A percentile compares a stretch with the other conserved stretches of the same genome.
Conservation (phyloP, 2,888 invertebrate species). For the Eupithecia pulchellata region DNA sequence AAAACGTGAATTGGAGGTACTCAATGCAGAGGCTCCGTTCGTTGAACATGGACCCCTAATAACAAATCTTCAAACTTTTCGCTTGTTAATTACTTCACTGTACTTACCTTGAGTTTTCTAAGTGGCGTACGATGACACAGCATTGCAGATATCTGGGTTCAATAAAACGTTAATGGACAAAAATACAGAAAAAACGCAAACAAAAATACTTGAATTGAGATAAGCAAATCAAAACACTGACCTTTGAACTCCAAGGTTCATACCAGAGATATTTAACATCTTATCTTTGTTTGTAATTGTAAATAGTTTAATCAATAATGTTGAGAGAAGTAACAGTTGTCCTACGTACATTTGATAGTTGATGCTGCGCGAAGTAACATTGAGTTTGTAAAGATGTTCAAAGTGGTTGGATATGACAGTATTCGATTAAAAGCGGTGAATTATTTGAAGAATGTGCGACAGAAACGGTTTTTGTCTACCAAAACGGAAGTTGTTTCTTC, state of each 20-base stretch:
- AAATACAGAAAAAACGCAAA: too few relatives aligned
- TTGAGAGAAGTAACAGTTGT: background rate
- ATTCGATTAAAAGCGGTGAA: conserved; percentile 58
- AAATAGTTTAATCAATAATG: background rate
- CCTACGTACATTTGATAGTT: conserved; percentile 41
- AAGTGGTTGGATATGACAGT: conserved; percentile 63
- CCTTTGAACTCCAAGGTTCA: conserved; percentile 49
- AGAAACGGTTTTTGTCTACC: conserved; percentile 56
- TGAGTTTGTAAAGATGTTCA: conserved; percentile 63
- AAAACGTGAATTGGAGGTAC: background rate
- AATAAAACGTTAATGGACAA: conserved; percentile 23
- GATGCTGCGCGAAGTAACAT: conserved; percentile 42
- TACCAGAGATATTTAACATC: conserved; percentile 36
- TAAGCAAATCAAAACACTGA: conserved; percentile 54
- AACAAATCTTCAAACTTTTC: background rate
- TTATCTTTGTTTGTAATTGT: conserved; percentile 29
- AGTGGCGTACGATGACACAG: background rate
- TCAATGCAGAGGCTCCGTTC: background rate
- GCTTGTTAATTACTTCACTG: background rate
- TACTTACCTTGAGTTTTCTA: background rate
- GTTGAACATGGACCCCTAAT: background rate
- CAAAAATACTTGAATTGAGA: too few relatives aligned
- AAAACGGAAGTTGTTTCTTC: conserved; percentile 72
- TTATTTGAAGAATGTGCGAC: conserved; percentile 59
- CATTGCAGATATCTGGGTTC: conserved; percentile 17